Conservation (phyloP, 2,888 invertebrate species). For the Clivina fossor region DNA sequence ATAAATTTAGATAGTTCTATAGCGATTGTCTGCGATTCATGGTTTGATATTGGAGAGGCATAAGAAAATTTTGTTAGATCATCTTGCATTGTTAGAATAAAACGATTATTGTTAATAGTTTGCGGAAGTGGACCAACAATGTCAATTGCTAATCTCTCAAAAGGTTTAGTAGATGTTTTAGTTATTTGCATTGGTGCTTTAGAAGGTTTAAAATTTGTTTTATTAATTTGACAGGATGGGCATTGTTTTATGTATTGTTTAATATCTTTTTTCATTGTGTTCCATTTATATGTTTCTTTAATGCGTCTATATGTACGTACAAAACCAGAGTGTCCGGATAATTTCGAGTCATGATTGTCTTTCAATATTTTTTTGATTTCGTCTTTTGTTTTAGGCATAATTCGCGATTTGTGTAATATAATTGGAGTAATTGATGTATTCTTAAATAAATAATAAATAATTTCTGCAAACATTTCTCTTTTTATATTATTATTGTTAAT, state of each 20-base stretch:
- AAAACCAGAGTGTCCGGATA: slow-evolving; percentile 36
- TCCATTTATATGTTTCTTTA: slow-evolving; percentile 38
- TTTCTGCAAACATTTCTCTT: too few relatives aligned
- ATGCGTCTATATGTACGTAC: slow-evolving; percentile 35
- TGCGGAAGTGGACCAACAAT: not conserved
- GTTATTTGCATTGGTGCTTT: not conserved
- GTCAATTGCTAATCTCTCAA: too few relatives aligned
- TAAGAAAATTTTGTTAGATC: slow-evolving; percentile 42
- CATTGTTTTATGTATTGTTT: too few relatives aligned
- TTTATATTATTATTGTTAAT: not conserved
- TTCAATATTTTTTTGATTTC: too few relatives aligned
- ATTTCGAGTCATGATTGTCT: too few relatives aligned
- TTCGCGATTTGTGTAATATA: slow-evolving; percentile 38
- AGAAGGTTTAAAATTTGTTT: not conserved
- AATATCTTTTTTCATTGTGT: slow-evolving; percentile 38
- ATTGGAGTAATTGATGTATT: too few relatives aligned
- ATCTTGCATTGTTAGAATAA: slow-evolving; percentile 41
- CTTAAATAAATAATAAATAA: too few relatives aligned
- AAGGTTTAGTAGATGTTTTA: too few relatives aligned
- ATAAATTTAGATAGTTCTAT: slow-evolving; percentile 44
- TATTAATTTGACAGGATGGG: not conserved
- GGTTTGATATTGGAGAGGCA: slow-evolving; percentile 42
- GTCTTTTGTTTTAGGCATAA: slow-evolving; percentile 35
- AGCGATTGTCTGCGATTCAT: slow-evolving; percentile 46
- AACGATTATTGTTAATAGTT: too few relatives aligned